Base-by-base conservation (phyloP, 2,113 vertebrate species). In the Odontophorus gujanensis region DNA sequence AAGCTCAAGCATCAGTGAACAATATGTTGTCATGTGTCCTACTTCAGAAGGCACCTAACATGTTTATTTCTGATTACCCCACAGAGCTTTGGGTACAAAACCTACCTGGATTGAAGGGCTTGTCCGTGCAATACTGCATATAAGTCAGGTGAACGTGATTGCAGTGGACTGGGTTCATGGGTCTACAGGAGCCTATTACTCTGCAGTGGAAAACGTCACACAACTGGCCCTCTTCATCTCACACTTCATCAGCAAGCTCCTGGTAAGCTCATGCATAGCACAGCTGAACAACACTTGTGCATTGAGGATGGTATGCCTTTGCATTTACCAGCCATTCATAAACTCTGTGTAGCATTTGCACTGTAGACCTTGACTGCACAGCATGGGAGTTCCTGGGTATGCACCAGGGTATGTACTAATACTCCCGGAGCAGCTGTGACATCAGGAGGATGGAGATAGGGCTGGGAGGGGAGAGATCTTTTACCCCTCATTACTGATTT, bases 111-210 rank as follows among this genome's bases (percentile, higher is more conserved):
- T 98, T 65, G 97, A 97, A 61, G 96, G 87, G 34, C 96, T 99
- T 91, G 97, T 98, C 13, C 53, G 53, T 53, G 96, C 97, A 32
- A 95, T 99, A 61, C 97, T 99, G 63, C 58, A 22, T 19, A 95
- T 80, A 43, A 93, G 96, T 51, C 96, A 97, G 21, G 97, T 91
- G 42, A 99, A 99, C 0, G 98, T 99, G 90, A 87, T 99, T 10
- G 98, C 98, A 7, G 98, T 99, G 78, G 99, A 99, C 96, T 99
- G 99, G 99, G 93, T 99, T 75, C 97, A 97, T 13, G 96, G 98
- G 10, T 98, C 99, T 4, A 99, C 99, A 13, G 98, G 96, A 48
- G 96, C 97, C 76, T 99, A 99, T 92, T 96, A 96, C 81, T 97
- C 97, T 0, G 99, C 98, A 8, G 99, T 99, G 92, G 97, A 99